Conservation (phyloP, 2,797 vertebrate species). For the Melopsittacus undulatus region DNA sequence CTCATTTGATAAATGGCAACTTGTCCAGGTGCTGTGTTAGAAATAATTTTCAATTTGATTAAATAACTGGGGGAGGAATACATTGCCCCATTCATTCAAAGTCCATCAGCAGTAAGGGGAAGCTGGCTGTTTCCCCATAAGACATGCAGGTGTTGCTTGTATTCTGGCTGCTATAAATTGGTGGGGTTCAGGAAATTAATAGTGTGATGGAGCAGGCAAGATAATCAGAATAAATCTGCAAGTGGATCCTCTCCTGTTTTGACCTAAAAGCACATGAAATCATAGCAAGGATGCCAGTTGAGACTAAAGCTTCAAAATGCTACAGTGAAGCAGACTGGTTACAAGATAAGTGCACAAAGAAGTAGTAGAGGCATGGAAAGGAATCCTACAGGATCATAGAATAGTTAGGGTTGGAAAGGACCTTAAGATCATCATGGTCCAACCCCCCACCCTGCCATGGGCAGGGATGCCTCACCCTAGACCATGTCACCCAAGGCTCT, state of each 20-base stretch:
- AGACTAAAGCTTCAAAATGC: background rate
- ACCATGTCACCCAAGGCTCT: background rate
- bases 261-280: background rate
- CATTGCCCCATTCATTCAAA: background rate
- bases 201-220: background rate
- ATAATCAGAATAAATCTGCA: background rate
- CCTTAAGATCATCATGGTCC: background rate
- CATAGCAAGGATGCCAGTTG: background rate
- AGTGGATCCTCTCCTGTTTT: background rate
- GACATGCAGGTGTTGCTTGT: background rate
- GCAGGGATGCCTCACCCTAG: background rate
- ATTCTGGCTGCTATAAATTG: background rate
- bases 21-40: slow-evolving; percentile 8
- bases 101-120: background rate
- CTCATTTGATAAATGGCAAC: background rate
- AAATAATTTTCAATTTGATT: slow-evolving; percentile 12
- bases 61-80: background rate
- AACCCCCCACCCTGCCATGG: background rate
- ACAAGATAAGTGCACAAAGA: background rate
- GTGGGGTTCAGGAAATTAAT: background rate
- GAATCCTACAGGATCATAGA: background rate
- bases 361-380: background rate
- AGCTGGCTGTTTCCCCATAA: background rate
- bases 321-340: background rate
- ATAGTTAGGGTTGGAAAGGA: background rate